A percentile compares a stretch with the other conserved stretches of the same genome.
Evolutionary conservation across 2,797 vertebrate genomes (phyloP).

Genomic region (Chlorospingus semifuscus): DNA sequence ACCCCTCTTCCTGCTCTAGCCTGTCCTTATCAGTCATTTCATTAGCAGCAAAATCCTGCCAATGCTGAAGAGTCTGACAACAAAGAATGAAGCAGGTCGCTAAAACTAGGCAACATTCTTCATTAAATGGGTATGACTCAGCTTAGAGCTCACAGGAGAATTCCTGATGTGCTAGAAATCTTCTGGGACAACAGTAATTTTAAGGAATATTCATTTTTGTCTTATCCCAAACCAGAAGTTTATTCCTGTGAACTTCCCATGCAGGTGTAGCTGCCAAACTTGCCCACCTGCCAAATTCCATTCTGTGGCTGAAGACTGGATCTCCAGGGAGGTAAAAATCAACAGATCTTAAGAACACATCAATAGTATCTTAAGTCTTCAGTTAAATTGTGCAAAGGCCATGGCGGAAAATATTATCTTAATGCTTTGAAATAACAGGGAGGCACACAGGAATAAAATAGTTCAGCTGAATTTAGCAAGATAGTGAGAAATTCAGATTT

Average conservation of each 20-base stretch:
- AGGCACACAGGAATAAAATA: not conserved
- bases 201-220: not conserved
- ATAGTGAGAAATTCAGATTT: not conserved
- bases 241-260: not conserved
- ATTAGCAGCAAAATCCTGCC: not conserved
- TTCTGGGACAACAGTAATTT: not conserved
- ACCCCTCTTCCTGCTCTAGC: not conserved
- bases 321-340: not conserved
- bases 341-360: not conserved
- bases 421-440: not conserved
- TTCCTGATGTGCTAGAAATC: not conserved
- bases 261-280: not conserved
- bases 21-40: not conserved
- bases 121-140: not conserved
- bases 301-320: not conserved
- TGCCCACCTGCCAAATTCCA: not conserved
- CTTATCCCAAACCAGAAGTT: not conserved
- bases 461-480: not conserved
- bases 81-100: not conserved
- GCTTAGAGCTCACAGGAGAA: not conserved
- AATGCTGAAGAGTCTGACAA: not conserved
- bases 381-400: not conserved
- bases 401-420: not conserved
- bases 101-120: accelerated
- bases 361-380: not conserved